Percentiles rank a stretch among this genome's conserved stretches.
Evolutionary conservation across 1,140 invertebrate species (phyloP).

Genomic region (Thaumatotibia leucotreta): DNA sequence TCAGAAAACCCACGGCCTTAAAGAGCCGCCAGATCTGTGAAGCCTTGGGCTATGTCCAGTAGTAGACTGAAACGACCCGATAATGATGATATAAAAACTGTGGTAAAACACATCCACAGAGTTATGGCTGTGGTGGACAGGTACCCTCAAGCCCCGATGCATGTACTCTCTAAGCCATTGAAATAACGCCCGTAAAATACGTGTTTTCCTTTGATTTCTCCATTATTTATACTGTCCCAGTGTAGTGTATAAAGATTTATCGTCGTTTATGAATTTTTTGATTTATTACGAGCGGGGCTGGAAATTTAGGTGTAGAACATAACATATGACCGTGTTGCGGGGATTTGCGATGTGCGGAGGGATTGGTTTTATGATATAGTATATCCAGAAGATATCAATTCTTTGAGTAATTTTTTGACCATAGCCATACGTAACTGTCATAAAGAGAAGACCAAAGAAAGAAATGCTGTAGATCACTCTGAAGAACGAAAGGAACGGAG

Average conservation of each 20-base stretch:
- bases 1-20: too few species aligned
- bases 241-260: conserved; percentile 5
- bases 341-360: neutral
- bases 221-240: conserved; percentile 10
- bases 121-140: too few species aligned
- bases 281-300: neutral
- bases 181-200: neutral
- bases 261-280: conserved; percentile 10
- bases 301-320: neutral
- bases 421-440: too few species aligned
- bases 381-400: neutral
- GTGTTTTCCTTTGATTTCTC: neutral
- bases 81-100: too few species aligned
- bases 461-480: too few species aligned
- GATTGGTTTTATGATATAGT: conserved; percentile 1
- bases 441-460: too few species aligned
- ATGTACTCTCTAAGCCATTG: neutral
- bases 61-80: too few species aligned
- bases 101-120: too few species aligned
- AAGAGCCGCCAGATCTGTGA: too few species aligned
- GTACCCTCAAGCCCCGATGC: neutral
- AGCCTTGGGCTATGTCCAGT: too few species aligned
- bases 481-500: too few species aligned
- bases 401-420: neutral
- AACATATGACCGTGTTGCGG: neutral